Base-by-base conservation (phyloP, 2,888 invertebrate species). In the Papilio demoleus region DNA sequence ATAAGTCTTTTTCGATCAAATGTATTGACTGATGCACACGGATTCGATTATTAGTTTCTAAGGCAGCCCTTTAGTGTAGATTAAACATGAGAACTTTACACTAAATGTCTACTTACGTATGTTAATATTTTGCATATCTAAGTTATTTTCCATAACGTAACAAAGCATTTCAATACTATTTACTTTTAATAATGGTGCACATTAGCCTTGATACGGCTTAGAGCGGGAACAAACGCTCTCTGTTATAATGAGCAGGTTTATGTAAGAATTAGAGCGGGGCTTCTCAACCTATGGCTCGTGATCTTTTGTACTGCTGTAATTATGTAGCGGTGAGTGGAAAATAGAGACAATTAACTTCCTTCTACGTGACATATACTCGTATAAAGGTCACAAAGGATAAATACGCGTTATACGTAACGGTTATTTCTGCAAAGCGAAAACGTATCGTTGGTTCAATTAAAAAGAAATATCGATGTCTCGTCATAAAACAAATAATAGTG, bases 261-360 rank as follows among this genome's bases (percentile, higher is more conserved):
- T 53, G 56, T 61, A 62, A 62, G 62, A 62, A 56, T 56, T 34
- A 62, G 56, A 67, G 56, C 53, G 56, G 56, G 61, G 62, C 42
- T 24, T 56, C 53, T 56, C 56, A 62, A 61, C 50, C 67, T 61
- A 40, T 40, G 61, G 61, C 22, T 58, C n/a, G 17, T 42, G 56
- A 58, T 34, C 31, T 42, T 67, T 22, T 50, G 34, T 47, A 66
- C 17, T 59, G 27, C 9, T 59, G 45, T 47, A 31, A 59, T 65
- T 38, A 65, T 36, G 17, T 40, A 17, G 56, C 17, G 50, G 40
- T 38, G 53, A 64, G 27, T 40, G 65, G 40, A 31, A 38, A 38
- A 61, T 42, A 42, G 42, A 45, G 61, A 42, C 45, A 61, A 27
- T 42, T 61, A 53, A 53, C 53, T 53, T 24, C 50, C 50, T 53